Conservation (phyloP, 2,113 vertebrate species). For the Prinia subflava region DNA sequence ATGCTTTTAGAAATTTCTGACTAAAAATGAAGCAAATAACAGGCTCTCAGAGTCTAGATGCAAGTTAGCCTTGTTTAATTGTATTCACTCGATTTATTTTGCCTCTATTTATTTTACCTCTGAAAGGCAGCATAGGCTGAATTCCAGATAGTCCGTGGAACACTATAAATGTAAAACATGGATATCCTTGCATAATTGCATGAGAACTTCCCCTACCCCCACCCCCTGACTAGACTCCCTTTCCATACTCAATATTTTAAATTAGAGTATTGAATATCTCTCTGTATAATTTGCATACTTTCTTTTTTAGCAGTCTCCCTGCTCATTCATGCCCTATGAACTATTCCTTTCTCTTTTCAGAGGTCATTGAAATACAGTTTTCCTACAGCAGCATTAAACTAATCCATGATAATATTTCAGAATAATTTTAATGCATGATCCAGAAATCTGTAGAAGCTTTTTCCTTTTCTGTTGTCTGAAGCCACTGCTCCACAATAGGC, state of each 20-base stretch:
- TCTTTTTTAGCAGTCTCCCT: not conserved
- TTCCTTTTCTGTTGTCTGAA: not conserved
- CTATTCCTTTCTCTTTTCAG: not conserved
- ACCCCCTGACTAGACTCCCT: not conserved
- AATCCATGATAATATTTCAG: not conserved
- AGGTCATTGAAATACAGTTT: not conserved
- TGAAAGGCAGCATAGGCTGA: not conserved
- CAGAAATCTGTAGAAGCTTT: not conserved
- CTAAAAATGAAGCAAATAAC: not conserved
- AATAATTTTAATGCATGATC: not conserved
- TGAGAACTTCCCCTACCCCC: not conserved
- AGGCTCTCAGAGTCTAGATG: not conserved
- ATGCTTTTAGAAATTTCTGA: not conserved
- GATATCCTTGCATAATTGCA: not conserved
- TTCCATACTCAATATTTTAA: slow-evolving; percentile 21
- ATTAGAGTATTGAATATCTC: not conserved
- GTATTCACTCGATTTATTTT: not conserved
- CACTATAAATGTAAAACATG: not conserved
- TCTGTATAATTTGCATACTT: slow-evolving; percentile 17
- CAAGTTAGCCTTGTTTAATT: not conserved
- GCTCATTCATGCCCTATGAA: not conserved
- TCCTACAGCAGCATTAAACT: not conserved
- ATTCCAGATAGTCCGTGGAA: not conserved
- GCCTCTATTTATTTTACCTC: slow-evolving; percentile 7
- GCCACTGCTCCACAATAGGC: not conserved